Evolutionary conservation across 1,140 invertebrate genomes (phyloP).

Genomic region (Drosophila paulistorum): DNA sequence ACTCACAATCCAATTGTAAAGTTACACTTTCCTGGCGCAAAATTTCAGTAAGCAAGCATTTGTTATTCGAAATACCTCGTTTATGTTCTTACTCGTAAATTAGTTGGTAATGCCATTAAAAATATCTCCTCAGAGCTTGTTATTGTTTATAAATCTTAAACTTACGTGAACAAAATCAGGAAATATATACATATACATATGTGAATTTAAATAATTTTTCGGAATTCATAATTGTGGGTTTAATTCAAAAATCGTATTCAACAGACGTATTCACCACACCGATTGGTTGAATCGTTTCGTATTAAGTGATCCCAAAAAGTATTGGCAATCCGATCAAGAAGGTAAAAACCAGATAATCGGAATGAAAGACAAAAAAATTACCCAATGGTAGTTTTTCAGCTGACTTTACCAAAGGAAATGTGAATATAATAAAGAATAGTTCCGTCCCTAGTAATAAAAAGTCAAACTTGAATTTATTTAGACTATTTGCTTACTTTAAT

Average conservation of each 20-base stretch:
- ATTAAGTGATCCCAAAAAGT: too few species aligned
- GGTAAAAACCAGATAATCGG: too few species aligned
- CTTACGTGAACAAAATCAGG: conserved; percentile 8
- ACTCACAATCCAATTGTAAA: neutral
- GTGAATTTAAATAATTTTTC: neutral
- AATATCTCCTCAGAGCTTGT: conserved; percentile 5
- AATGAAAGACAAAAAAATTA: too few species aligned
- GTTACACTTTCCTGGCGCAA: neutral
- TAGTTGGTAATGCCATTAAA: conserved; percentile 5
- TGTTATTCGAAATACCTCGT: conserved; percentile 5
- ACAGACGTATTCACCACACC: neutral
- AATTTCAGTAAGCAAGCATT: neutral
- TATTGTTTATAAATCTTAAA: conserved; percentile 1
- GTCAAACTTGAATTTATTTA: too few species aligned
- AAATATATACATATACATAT: neutral
- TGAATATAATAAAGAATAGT: too few species aligned
- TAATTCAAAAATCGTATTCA: neutral
- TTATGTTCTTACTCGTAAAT: conserved; percentile 7
- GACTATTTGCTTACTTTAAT: too few species aligned
- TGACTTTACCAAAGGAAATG: too few species aligned
- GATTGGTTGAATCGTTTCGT: too few species aligned
- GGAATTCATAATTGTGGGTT: neutral
- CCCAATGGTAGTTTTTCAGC: too few species aligned
- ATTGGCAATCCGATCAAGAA: too few species aligned
- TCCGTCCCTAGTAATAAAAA: too few species aligned